Percentiles rank a stretch among this genome's conserved stretches.
These are phyloP conservation scores for Philopotamus ludificatus DNA, from an alignment of 1,140 invertebrate genomes.

Conservation along the genomic window DNA sequence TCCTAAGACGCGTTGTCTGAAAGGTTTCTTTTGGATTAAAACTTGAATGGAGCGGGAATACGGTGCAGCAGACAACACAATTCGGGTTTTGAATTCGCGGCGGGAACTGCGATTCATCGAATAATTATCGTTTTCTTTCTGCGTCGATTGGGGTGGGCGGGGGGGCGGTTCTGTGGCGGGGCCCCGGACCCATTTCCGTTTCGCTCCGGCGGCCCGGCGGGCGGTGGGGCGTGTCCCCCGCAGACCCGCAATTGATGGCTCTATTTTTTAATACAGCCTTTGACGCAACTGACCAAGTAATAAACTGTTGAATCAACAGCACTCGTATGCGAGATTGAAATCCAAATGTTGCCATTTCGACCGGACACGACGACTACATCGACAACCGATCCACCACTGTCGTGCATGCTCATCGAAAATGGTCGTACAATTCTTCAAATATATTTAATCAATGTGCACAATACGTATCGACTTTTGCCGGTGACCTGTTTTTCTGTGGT, in stretches of 20 bases:
- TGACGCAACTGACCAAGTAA: constrained; percentile 3
- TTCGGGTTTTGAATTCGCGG: background rate
- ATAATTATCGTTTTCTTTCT: background rate
- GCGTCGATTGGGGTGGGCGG: background rate
- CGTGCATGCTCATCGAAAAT: too few species aligned
- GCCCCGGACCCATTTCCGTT: constrained; percentile 13
- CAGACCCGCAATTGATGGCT: constrained; percentile 17
- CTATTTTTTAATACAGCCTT: constrained; percentile 18
- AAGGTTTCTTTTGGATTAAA: constrained; percentile 16
- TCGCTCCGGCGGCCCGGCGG: constrained; percentile 9
- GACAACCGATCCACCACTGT: too few species aligned
- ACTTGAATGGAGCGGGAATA: background rate
- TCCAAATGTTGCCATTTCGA: too few species aligned
- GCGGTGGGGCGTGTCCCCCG: constrained; percentile 17
- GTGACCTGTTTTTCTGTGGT: too few species aligned
- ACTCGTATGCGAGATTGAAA: too few species aligned
- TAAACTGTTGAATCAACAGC: constrained; percentile 12
- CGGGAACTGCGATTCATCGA: too few species aligned
- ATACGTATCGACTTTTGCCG: too few species aligned
- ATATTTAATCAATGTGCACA: too few species aligned
- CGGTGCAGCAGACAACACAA: background rate
- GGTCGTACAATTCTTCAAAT: too few species aligned
- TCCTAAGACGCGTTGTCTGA: constrained; percentile 6
- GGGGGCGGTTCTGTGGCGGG: constrained; percentile 2
- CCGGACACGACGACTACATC: too few species aligned